Conservation (phyloP, 2,113 vertebrate genomes). For the Engraulis encrasicolus region DNA sequence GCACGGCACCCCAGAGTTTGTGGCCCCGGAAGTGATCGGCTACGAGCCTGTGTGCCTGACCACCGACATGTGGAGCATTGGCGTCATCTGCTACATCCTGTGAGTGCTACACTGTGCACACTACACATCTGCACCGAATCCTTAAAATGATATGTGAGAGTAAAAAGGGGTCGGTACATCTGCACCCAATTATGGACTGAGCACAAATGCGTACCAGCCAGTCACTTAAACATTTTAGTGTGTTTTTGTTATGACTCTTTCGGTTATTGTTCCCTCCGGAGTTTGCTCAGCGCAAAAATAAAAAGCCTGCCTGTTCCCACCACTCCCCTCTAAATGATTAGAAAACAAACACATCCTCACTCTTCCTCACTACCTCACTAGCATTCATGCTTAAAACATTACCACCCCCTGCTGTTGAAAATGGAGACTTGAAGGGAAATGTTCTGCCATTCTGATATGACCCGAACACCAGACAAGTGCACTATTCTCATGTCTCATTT, state of each 20-base stretch:
- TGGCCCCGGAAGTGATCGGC: constrained; percentile 85
- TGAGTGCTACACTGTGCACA: constrained; percentile 67
- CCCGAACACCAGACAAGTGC: background rate
- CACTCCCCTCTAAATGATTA: background rate
- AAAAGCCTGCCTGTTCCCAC: background rate
- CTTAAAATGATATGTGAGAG: too few species aligned
- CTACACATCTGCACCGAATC: too few species aligned
- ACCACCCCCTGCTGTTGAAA: background rate
- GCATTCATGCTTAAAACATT: background rate
- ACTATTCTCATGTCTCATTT: background rate
- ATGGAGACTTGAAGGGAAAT: background rate
- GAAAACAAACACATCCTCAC: background rate
- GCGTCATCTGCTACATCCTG: constrained; percentile 88
- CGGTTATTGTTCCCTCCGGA: background rate
- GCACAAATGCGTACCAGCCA: too few species aligned
- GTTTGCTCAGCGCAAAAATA: background rate
- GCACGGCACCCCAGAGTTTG: constrained; percentile 87
- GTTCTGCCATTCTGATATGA: background rate
- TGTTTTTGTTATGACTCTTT: background rate
- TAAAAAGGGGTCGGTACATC: too few species aligned
- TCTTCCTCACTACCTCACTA: too few species aligned
- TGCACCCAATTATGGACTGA: too few species aligned
- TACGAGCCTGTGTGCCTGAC: constrained; percentile 79
- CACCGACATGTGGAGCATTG: constrained; percentile 88
- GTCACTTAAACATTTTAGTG: too few species aligned